These are phyloP conservation scores for Achatina immaculata DNA, from an alignment of 1,140 invertebrate genomes.

Conservation along the genomic window DNA sequence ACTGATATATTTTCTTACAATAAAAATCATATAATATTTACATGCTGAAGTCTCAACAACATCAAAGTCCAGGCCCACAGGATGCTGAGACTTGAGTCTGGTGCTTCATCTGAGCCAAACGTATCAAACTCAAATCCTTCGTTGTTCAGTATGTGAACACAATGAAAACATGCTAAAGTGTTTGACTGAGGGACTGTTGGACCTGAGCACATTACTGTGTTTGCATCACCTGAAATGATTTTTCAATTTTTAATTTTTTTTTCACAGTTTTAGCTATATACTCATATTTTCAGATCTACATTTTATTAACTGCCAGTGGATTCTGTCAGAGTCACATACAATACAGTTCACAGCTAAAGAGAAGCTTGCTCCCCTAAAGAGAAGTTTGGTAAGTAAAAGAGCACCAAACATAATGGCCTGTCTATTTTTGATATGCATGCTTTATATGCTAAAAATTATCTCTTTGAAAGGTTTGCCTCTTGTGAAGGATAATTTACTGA, in stretches of 20 bases:
- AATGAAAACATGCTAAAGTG: constrained; percentile 32
- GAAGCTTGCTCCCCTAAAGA: too few species aligned
- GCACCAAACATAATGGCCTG: too few species aligned
- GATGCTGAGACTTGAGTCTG: constrained; percentile 4
- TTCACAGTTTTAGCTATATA: background rate
- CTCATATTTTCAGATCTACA: background rate
- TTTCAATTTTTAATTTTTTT: background rate
- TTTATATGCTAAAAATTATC: too few species aligned
- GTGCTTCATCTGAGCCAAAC: background rate
- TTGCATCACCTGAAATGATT: constrained; percentile 43
- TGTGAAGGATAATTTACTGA: too few species aligned
- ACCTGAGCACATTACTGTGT: constrained; percentile 41
- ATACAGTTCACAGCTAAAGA: too few species aligned
- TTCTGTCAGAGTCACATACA: too few species aligned
- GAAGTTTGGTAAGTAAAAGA: too few species aligned
- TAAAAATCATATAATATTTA: background rate
- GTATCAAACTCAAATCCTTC: constrained; percentile 35
- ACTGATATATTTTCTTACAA: background rate
- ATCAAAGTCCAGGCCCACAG: constrained; percentile 48
- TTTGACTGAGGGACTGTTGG: constrained; percentile 29
- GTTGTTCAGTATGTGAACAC: constrained; percentile 41
- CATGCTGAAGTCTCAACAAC: constrained; percentile 40
- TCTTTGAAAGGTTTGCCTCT: too few species aligned
- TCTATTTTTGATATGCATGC: too few species aligned
- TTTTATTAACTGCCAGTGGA: too few species aligned